These are phyloP conservation scores for Enhydra lutris DNA, from an alignment of 2,113 vertebrate species.

Conservation along the genomic window DNA sequence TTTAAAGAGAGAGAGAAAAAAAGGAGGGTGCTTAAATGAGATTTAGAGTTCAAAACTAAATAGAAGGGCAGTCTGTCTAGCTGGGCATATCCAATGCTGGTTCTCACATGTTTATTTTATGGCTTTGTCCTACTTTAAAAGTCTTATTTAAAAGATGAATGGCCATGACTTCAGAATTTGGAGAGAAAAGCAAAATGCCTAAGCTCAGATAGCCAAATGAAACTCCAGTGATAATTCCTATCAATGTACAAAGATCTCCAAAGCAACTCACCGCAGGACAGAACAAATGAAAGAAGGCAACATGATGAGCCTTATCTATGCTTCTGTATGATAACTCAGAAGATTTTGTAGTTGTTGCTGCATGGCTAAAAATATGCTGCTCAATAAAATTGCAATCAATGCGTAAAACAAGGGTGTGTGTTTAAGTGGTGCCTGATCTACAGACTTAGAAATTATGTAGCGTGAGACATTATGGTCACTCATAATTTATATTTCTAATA, in stretches of 20 bases:
- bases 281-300: neutral
- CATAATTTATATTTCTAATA: neutral
- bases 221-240: neutral
- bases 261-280: neutral
- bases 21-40: neutral
- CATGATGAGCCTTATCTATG: neutral
- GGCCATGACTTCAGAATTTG: neutral
- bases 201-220: conserved; percentile 2
- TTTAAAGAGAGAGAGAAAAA: neutral
- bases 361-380: neutral
- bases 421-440: neutral
- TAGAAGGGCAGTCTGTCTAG: neutral
- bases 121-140: conserved; percentile 16
- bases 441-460: neutral
- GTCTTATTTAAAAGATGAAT: conserved; percentile 42
- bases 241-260: neutral
- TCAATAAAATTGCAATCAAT: neutral
- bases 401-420: neutral
- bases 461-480: neutral
- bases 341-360: neutral
- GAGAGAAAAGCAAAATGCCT: conserved; percentile 9
- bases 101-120: conserved; percentile 47
- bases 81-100: neutral
- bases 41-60: conserved; percentile 21
- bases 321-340: neutral